Conservation (phyloP, 2,888 invertebrate species). For the Cynaeus angustus region DNA sequence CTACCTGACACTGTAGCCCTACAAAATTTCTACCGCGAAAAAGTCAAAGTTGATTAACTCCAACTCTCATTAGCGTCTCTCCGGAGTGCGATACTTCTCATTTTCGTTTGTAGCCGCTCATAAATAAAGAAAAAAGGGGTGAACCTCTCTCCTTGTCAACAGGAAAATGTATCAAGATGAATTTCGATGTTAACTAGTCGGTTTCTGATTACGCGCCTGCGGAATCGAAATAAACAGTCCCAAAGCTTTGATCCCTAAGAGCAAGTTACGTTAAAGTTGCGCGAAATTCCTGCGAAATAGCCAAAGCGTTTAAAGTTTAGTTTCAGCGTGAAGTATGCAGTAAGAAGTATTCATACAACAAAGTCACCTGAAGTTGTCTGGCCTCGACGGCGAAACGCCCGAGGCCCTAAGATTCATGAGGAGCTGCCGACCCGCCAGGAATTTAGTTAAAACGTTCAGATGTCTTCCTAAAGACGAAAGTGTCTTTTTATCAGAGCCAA, state of each 20-base stretch:
- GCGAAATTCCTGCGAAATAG: constrained; percentile 19
- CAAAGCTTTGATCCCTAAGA: constrained; percentile 1
- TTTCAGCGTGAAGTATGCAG: constrained; percentile 35
- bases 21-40: constrained; percentile 16
- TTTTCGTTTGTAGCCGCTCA: constrained; percentile 13
- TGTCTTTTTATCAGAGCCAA: constrained; percentile 47
- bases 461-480: constrained; percentile 46
- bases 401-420: constrained; percentile 48
- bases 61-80: constrained; percentile 17
- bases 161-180: constrained; percentile 12
- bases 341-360: constrained; percentile 46
- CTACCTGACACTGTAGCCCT: neutral
- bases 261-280: constrained; percentile 1
- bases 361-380: constrained; percentile 50
- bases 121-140: constrained; percentile 25
- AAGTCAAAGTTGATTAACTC: constrained; percentile 21
- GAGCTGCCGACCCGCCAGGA: constrained; percentile 51
- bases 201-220: constrained; percentile 14
- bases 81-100: constrained; percentile 17
- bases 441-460: constrained; percentile 55
- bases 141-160: constrained; percentile 2
- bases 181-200: constrained; percentile 10
- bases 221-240: constrained; percentile 1
- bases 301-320: constrained; percentile 23
- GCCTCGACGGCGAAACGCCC: constrained; percentile 42